These are phyloP conservation scores for Characodon lateralis DNA, from an alignment of 2,797 vertebrate species.

Conservation along the genomic window DNA sequence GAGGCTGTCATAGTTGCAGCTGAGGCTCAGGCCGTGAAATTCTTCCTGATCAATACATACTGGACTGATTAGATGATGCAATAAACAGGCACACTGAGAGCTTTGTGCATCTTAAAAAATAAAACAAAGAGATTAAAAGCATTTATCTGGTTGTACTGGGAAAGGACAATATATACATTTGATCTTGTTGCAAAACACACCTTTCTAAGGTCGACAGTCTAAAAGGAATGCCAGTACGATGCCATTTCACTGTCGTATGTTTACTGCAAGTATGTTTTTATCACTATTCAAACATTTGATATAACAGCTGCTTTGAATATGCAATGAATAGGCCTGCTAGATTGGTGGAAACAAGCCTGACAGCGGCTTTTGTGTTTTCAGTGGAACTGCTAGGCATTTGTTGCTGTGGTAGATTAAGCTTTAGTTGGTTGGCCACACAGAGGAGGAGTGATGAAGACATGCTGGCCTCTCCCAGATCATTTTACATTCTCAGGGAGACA, in stretches of 20 bases:
- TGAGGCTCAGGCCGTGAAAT: slow-evolving; percentile 29
- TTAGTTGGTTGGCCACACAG: slow-evolving; percentile 56
- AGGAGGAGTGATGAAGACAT: slow-evolving; percentile 65
- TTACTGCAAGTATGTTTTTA: slow-evolving; percentile 15
- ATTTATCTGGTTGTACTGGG: background rate
- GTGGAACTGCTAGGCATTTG: slow-evolving; percentile 47
- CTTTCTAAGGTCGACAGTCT: background rate
- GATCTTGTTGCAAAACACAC: background rate
- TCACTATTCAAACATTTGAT: slow-evolving; percentile 13
- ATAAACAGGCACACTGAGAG: slow-evolving; percentile 14
- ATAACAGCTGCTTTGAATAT: slow-evolving; percentile 29
- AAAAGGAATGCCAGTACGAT: slow-evolving; percentile 23
- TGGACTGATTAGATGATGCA: slow-evolving; percentile 23
- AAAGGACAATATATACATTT: background rate
- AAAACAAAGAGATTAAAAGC: slow-evolving; percentile 6
- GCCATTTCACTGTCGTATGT: background rate
- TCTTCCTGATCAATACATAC: slow-evolving; percentile 26
- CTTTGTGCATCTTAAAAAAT: background rate
- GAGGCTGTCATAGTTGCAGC: slow-evolving; percentile 38
- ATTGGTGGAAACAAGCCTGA: slow-evolving; percentile 4
- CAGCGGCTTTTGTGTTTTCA: slow-evolving; percentile 30
- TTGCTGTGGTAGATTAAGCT: slow-evolving; percentile 53
- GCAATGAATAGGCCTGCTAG: slow-evolving; percentile 4
- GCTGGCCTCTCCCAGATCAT: slow-evolving; percentile 71
- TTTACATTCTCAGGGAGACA: slow-evolving; percentile 76